Base-by-base conservation (phyloP, 2,888 invertebrate genomes). In the Megamerina dolium region DNA sequence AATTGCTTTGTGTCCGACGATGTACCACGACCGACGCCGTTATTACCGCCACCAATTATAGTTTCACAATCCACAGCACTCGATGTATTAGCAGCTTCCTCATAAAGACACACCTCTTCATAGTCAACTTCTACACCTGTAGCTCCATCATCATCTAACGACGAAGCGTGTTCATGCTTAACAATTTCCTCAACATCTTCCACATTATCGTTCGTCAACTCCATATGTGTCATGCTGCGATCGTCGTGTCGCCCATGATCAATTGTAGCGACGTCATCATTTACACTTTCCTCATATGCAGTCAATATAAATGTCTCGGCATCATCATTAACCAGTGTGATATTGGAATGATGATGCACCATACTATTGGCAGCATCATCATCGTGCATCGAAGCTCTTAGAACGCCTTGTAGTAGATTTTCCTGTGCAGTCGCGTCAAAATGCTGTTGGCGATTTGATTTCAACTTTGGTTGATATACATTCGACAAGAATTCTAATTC, bases 401-500 rank as follows among this genome's bases (percentile, higher is more conserved):
- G 33, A 3, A 50, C 43, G 29, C 48, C 43, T 8, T 51, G 50
- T 31, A 53, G 31, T 0, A 43, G 33, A 29, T 47, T 46, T 41
- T 48, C 37, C 34, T 42, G 43, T n/a, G 44, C 16, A 17, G 42
- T 35, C 9, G 44, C 32, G 2, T 45, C 48, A n/a, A 32, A 30
- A 17, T 46, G 48, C 45, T 52, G 51, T 6, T 48, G 52, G 10
- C 67, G 64, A 43, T 67, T 59, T 2, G 65, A 66, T 51, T 68
- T 68, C 23, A 68, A 31, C 39, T 68, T 68, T 0, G 67, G 67
- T 35, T 66, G 67, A 47, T 68, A 68, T 1, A 68, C 60, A 41
- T 43, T 65, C 5, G 65, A 64, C 1, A 68, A 55, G 29, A 68
- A 68, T 16, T 61, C 60, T 42, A 68, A 48, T 37, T 65, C 65